These are phyloP conservation scores for Coreoperca whiteheadi DNA, from an alignment of 2,113 vertebrate species.

Conservation along the genomic window DNA sequence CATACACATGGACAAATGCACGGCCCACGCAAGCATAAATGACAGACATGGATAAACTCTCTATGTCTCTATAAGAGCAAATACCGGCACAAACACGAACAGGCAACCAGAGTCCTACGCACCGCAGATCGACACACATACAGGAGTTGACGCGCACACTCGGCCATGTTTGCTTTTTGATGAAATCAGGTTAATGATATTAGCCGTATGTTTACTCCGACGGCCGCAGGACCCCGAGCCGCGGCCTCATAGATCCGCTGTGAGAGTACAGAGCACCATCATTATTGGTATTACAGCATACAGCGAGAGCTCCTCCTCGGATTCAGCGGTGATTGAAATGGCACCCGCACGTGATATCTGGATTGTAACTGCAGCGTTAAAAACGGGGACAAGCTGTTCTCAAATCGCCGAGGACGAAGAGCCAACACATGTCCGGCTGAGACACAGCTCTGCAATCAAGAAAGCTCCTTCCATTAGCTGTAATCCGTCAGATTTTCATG, in stretches of 20 bases:
- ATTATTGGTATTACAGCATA: not conserved
- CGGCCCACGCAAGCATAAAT: too few relatives aligned
- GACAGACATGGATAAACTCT: too few relatives aligned
- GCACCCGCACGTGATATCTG: not conserved
- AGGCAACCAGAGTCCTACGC: too few relatives aligned
- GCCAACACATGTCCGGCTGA: not conserved
- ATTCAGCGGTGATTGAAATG: conserved; percentile 18
- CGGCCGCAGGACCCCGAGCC: not conserved
- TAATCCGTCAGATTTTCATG: not conserved
- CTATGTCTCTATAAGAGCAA: too few relatives aligned
- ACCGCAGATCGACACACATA: too few relatives aligned
- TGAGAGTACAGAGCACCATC: not conserved
- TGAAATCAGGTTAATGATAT: conserved; percentile 57
- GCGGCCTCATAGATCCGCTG: not conserved
- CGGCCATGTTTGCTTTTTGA: conserved; percentile 10
- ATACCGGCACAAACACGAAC: too few relatives aligned
- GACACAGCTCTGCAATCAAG: not conserved
- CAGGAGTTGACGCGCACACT: not conserved
- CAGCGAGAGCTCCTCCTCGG: not conserved
- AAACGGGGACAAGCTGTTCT: conserved; percentile 14
- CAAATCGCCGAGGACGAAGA: not conserved
- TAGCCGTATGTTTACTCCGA: conserved; percentile 30
- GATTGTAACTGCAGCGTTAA: not conserved
- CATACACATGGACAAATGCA: too few relatives aligned
- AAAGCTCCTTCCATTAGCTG: not conserved